phyloP scores from a whole-genome alignment of 2,888 invertebrate genomes.

The Xylota sylvarum region DNA sequence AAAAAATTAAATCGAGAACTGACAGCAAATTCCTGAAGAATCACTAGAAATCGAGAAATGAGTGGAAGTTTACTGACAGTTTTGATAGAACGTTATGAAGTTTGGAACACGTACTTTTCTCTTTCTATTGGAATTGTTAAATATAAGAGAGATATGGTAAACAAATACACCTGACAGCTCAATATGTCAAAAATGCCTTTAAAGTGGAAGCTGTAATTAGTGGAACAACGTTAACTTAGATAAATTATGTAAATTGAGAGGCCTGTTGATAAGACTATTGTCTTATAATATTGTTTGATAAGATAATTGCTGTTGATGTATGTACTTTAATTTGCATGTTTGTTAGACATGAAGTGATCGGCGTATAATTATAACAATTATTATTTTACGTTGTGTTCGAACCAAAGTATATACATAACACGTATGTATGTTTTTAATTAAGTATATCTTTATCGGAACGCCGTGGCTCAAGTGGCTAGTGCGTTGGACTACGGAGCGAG shows the following conservation, averaged over 20 bases:
- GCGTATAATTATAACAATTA: no score
- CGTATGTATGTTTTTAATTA: no score
- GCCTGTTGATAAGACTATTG: neutral
- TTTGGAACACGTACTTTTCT: neutral
- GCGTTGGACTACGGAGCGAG: no score
- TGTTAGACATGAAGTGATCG: no score
- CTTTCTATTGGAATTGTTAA: neutral
- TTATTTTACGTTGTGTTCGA: no score
- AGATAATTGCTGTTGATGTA: neutral
- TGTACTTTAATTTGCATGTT: no score
- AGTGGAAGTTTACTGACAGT: conserved; percentile 1
- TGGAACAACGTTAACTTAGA: no score
- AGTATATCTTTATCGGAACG: no score
- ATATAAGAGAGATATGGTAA: neutral
- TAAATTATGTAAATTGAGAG: neutral
- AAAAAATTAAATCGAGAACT: conserved; percentile 27
- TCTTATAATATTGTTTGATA: neutral
- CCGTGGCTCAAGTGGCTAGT: no score
- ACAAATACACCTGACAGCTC: neutral
- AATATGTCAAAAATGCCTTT: neutral
- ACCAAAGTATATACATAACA: no score
- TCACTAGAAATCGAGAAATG: conserved; percentile 2
- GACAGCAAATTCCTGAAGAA: neutral
- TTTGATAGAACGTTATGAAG: conserved; percentile 16
- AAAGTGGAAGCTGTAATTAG: conserved; percentile 10